Evolutionary conservation across 2,797 vertebrate genomes (phyloP).

Genomic region (Alexandromys oeconomus): DNA sequence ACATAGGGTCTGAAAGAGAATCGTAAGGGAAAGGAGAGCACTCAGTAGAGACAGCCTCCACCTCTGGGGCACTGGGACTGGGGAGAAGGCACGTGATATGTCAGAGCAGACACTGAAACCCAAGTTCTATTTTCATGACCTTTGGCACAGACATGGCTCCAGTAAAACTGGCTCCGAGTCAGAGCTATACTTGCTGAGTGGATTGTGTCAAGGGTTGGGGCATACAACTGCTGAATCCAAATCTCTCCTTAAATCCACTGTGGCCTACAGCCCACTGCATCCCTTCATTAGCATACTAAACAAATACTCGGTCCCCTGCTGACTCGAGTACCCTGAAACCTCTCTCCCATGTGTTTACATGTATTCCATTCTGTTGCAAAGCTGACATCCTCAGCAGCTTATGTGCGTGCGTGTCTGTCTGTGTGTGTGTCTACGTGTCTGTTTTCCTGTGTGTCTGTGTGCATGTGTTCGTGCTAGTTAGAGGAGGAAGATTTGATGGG

Average conservation of each 20-base stretch:
- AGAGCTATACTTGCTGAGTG: neutral
- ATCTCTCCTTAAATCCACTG: neutral
- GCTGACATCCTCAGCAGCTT: neutral
- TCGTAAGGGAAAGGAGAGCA: neutral
- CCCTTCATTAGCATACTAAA: neutral
- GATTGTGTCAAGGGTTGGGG: neutral
- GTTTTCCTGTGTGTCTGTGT: neutral
- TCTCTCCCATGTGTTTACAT: neutral
- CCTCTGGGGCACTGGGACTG: neutral
- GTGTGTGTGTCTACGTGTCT: neutral
- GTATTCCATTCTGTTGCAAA: constrained; percentile 32
- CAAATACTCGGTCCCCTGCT: neutral
- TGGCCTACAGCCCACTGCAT: neutral
- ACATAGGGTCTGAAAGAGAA: neutral
- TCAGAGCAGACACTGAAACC: neutral
- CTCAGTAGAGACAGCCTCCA: neutral
- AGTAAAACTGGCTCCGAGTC: neutral
- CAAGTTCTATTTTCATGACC: neutral
- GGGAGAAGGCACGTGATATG: too few relatives aligned
- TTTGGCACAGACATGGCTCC: neutral
- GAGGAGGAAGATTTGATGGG: neutral
- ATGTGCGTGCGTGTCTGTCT: accelerated
- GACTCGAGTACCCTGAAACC: neutral
- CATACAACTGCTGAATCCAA: neutral
- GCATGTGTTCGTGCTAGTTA: neutral